These are phyloP conservation scores for Diabrotica undecimpunctata DNA, from an alignment of 1,140 invertebrate genomes.

Conservation along the genomic window DNA sequence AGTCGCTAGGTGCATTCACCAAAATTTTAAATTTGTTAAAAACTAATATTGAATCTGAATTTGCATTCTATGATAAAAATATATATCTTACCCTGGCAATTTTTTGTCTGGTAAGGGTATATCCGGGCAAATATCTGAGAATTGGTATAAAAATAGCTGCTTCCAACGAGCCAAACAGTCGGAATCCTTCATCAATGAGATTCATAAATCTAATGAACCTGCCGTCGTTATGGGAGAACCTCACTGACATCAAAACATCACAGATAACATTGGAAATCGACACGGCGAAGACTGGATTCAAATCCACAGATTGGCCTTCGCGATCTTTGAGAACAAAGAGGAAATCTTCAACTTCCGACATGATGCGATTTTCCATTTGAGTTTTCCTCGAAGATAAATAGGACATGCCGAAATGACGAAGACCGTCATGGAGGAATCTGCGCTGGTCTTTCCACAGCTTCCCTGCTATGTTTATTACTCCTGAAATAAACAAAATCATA, in stretches of 20 bases:
- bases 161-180: constrained; percentile 67
- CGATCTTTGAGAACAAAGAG: constrained; percentile 59
- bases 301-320: constrained; percentile 62
- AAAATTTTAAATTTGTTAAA: no score
- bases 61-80: not conserved
- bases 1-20: not conserved
- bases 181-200: constrained; percentile 85
- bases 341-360: constrained; percentile 75
- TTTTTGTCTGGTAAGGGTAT: constrained; percentile 68
- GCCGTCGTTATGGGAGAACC: constrained; percentile 73
- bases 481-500: constrained; percentile 52
- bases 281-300: constrained; percentile 70
- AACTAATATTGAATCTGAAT: not conserved
- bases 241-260: constrained; percentile 81
- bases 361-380: constrained; percentile 81
- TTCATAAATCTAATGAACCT: constrained; percentile 75
- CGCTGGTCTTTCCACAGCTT: constrained; percentile 89
- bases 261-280: constrained; percentile 90
- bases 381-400: constrained; percentile 73
- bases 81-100: constrained; percentile 56
- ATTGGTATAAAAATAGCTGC: constrained; percentile 66
- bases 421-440: constrained; percentile 82
- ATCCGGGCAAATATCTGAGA: constrained; percentile 69
- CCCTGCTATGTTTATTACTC: constrained; percentile 87
- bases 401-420: constrained; percentile 88